Evolutionary conservation across 1,140 invertebrate species (phyloP).

Genomic region (Bicyclus anynana): DNA sequence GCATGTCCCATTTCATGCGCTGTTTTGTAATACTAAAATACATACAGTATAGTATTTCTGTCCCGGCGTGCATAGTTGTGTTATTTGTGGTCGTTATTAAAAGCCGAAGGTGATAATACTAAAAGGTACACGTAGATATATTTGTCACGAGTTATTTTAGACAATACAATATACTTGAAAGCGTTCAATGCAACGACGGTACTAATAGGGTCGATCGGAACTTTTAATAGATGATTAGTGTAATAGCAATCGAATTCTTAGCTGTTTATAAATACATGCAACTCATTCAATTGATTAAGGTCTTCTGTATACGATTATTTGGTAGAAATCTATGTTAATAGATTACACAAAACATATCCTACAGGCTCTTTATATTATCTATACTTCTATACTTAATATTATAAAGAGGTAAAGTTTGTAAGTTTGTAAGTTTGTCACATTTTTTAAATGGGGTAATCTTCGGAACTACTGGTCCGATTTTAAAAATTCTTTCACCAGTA

Average conservation of each 20-base stretch:
- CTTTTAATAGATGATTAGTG: conserved; percentile 13
- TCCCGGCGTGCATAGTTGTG: conserved; percentile 36
- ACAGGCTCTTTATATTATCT: no score
- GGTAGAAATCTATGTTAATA: no score
- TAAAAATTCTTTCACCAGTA: no score
- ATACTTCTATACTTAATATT: no score
- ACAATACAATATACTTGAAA: conserved; percentile 38
- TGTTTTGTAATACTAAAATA: conserved; percentile 22
- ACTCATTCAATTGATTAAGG: not conserved
- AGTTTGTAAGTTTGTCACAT: no score
- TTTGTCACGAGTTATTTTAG: conserved; percentile 62
- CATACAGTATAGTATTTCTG: conserved; percentile 53
- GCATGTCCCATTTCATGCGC: conserved; percentile 37
- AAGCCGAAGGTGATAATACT: conserved; percentile 63
- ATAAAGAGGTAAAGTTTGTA: no score
- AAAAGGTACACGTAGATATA: conserved; percentile 57
- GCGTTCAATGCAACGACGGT: conserved; percentile 45
- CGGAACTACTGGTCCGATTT: no score
- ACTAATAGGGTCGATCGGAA: conserved; percentile 1
- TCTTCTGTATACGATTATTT: not conserved
- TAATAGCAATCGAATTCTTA: not conserved
- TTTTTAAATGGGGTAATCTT: no score
- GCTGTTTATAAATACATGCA: not conserved
- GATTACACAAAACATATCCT: no score
- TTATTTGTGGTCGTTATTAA: conserved; percentile 63